phyloP scores from a whole-genome alignment of 2,113 vertebrate genomes.

The Prionailurus viverrinus region DNA sequence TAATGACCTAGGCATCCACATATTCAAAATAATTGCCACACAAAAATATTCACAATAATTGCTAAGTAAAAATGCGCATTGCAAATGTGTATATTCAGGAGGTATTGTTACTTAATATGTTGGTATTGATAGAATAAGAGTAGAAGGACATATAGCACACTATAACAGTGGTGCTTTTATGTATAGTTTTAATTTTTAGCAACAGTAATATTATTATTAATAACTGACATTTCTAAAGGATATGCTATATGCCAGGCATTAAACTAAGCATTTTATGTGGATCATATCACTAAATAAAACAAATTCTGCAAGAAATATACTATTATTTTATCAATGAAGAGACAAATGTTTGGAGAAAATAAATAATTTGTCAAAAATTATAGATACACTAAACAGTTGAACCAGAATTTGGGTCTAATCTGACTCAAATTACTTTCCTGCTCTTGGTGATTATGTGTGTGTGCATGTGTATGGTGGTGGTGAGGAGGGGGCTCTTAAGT shows the following conservation, averaged over 20 bases:
- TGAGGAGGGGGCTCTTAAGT: rapidly evolving
- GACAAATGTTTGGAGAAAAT: background rate
- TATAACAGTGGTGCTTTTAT: background rate
- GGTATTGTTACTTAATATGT: no score
- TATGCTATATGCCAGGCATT: background rate
- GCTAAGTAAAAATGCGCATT: background rate
- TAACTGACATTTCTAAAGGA: conserved; percentile 3
- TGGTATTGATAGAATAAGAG: background rate
- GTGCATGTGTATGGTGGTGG: no score
- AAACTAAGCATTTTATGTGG: background rate
- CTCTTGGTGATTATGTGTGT: background rate
- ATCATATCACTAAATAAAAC: background rate
- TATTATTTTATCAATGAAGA: background rate
- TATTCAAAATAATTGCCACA: background rate
- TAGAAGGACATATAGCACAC: background rate
- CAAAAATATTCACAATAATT: background rate
- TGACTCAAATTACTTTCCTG: background rate
- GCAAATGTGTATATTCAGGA: background rate
- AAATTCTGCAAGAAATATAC: background rate
- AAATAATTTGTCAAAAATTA: background rate
- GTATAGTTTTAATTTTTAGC: background rate
- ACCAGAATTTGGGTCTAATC: background rate
- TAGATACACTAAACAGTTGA: background rate
- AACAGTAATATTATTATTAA: background rate
- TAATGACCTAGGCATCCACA: conserved; percentile 39